A percentile compares a stretch with the other conserved stretches of the same genome.
These are phyloP conservation scores for Vidua chalybeata DNA, from an alignment of 2,113 vertebrate species.

Conservation along the genomic window DNA sequence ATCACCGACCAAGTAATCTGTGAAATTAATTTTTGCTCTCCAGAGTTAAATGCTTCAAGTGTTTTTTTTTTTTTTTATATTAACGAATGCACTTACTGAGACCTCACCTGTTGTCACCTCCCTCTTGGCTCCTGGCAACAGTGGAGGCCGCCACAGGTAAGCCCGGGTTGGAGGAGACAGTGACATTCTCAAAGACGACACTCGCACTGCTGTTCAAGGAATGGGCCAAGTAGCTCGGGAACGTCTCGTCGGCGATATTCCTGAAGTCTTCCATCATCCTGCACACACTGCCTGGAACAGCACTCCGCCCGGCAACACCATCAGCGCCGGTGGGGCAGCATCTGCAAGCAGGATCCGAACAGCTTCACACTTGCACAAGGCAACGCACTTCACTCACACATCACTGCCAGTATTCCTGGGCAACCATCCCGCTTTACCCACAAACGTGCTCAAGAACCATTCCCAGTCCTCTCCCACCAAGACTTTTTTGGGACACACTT, in stretches of 20 bases:
- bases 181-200: conserved; percentile 81
- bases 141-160: conserved; percentile 94
- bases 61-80: not conserved
- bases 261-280: conserved; percentile 82
- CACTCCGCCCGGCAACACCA: not conserved
- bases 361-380: too few relatives aligned
- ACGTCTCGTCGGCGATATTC: conserved; percentile 86
- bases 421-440: not conserved
- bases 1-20: not conserved
- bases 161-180: conserved; percentile 85
- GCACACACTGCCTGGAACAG: not conserved
- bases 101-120: conserved; percentile 81
- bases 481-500: not conserved
- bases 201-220: conserved; percentile 78
- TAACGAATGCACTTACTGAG: not conserved
- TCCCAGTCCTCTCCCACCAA: not conserved
- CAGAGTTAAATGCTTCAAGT: not conserved
- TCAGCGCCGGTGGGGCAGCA: conserved; percentile 8
- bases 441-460: fast-evolving
- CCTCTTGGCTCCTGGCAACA: conserved; percentile 80
- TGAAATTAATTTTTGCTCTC: not conserved
- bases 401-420: fast-evolving
- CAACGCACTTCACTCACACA: fast-evolving
- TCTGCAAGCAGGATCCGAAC: not conserved
- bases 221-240: conserved; percentile 84